These are phyloP conservation scores for Athalia cordata DNA, from an alignment of 2,888 invertebrate species.

Conservation along the genomic window DNA sequence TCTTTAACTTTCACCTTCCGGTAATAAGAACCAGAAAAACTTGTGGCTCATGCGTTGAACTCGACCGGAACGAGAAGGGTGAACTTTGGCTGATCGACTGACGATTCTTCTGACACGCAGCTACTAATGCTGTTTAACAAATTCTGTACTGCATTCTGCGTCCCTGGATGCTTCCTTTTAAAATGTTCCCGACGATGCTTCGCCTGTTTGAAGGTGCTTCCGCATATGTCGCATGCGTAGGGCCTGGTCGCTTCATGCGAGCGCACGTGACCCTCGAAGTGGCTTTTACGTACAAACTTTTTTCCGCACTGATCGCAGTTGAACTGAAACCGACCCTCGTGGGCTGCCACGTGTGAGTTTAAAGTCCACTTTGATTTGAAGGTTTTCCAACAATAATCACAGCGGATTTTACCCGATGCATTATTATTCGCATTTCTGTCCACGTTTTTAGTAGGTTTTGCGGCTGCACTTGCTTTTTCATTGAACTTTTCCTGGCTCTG, in stretches of 20 bases:
- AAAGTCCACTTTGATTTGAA: constrained; percentile 72
- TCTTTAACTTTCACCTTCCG: background rate
- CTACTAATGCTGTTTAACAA: constrained; percentile 67
- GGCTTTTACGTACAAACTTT: constrained; percentile 71
- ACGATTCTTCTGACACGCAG: constrained; percentile 64
- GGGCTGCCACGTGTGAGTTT: constrained; percentile 70
- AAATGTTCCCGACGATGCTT: constrained; percentile 71
- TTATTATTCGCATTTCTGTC: constrained; percentile 45
- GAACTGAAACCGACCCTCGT: constrained; percentile 71
- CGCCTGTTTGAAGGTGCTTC: constrained; percentile 69
- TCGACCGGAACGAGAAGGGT: constrained; percentile 70
- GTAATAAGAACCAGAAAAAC: background rate
- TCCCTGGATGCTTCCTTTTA: constrained; percentile 67
- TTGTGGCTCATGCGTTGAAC: constrained; percentile 60
- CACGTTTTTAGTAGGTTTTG: constrained; percentile 1
- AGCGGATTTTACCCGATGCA: constrained; percentile 61
- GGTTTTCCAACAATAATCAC: constrained; percentile 70
- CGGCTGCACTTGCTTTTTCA: constrained; percentile 44
- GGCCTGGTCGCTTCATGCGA: constrained; percentile 71
- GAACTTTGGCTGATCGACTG: constrained; percentile 66
- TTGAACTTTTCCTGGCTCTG: constrained; percentile 43
- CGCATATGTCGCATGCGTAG: constrained; percentile 70
- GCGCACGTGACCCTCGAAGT: constrained; percentile 71
- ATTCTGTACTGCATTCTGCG: constrained; percentile 67
- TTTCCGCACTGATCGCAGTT: constrained; percentile 71